Conservation (phyloP, 2,113 vertebrate genomes). For the Girardinichthys multiradiatus region DNA sequence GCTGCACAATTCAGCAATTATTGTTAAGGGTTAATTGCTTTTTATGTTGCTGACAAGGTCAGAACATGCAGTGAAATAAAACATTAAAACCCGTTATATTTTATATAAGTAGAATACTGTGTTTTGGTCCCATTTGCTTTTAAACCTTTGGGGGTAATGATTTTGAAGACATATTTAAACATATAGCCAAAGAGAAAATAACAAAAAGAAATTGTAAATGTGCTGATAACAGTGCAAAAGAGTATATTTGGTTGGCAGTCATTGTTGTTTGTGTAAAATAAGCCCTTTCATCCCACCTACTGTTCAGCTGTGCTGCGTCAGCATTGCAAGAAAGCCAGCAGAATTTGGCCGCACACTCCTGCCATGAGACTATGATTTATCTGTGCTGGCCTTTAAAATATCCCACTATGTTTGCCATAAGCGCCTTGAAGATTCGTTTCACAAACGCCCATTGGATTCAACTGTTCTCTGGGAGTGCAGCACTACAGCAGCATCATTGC, state of each 20-base stretch:
- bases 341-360: slow-evolving; percentile 57
- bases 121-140: background rate
- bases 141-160: too few relatives aligned
- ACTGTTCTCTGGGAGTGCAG: slow-evolving; percentile 32
- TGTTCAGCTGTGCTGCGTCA: slow-evolving; percentile 62
- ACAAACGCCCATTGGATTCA: slow-evolving; percentile 45
- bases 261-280: slow-evolving; percentile 46
- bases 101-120: background rate
- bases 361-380: slow-evolving; percentile 48
- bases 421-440: slow-evolving; percentile 29
- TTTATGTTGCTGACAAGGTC: too few relatives aligned
- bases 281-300: slow-evolving; percentile 52
- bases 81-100: too few relatives aligned
- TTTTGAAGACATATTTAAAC: background rate
- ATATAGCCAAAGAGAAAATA: background rate
- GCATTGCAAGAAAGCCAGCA: slow-evolving; percentile 52
- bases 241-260: slow-evolving; percentile 33
- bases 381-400: slow-evolving; percentile 43
- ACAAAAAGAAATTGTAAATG: background rate
- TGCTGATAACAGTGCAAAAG: slow-evolving; percentile 13
- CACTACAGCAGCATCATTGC: slow-evolving; percentile 43
- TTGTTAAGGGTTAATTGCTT: too few relatives aligned
- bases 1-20: background rate
- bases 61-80: background rate
- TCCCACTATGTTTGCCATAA: slow-evolving; percentile 28